Evolutionary conservation across 2,113 vertebrate genomes (phyloP).

Genomic region (Tylochromis polylepis): DNA sequence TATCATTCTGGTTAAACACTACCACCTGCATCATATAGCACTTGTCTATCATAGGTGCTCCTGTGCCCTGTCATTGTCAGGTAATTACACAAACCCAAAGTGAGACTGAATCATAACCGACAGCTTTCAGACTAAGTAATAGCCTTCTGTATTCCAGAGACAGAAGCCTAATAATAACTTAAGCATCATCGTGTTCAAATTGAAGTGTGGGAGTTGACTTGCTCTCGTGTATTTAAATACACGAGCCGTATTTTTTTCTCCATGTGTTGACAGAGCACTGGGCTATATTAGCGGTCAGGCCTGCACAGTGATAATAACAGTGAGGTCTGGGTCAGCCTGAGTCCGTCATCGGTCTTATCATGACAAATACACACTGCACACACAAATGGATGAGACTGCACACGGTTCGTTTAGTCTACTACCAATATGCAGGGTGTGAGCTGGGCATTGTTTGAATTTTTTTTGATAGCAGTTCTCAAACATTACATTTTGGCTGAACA

Average conservation of each 20-base stretch:
- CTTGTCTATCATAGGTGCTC: not conserved
- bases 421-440: not conserved
- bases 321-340: constrained; percentile 31
- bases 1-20: constrained; percentile 31
- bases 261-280: constrained; percentile 34
- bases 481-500: not conserved
- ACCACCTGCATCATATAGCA: constrained; percentile 1
- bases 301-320: constrained; percentile 32
- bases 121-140: not conserved
- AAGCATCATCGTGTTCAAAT: not conserved
- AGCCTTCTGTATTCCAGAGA: not conserved
- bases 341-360: constrained; percentile 43
- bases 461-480: not conserved
- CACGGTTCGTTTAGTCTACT: constrained; percentile 18
- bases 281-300: constrained; percentile 22
- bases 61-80: constrained; percentile 45
- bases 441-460: not conserved
- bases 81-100: constrained; percentile 14
- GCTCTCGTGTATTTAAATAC: not conserved
- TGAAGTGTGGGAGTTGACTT: not conserved
- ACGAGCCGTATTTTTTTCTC: not conserved
- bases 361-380: not conserved
- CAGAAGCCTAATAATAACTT: not conserved
- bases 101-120: constrained; percentile 16
- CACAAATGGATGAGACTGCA: not conserved